Percentiles rank a stretch among this genome's conserved stretches.
phyloP scores from a whole-genome alignment of 23 tunicate genomes.

The Oikopleura dioica region DNA sequence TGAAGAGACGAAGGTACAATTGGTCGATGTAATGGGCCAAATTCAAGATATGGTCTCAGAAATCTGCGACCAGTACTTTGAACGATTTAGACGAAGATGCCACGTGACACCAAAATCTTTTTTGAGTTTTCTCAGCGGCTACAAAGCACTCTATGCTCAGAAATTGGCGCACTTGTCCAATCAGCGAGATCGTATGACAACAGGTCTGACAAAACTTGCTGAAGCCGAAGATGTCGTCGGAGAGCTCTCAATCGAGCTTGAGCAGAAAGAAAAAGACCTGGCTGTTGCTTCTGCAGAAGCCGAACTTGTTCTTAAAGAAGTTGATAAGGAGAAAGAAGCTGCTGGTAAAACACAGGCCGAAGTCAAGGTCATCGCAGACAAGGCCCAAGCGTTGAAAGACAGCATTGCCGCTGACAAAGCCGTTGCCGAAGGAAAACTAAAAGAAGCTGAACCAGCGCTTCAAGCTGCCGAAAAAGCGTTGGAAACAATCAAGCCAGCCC shows the following conservation, averaged over 20 bases:
- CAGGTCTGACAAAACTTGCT: slow-evolving; percentile 60
- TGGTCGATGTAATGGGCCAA: slow-evolving; percentile 95
- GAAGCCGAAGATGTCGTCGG: slow-evolving; percentile 96
- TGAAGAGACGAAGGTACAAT: slow-evolving; percentile 34
- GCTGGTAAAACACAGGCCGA: slow-evolving; percentile 69
- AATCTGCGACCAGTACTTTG: slow-evolving; percentile 78
- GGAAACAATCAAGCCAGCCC: slow-evolving; percentile 92
- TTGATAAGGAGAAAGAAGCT: slow-evolving; percentile 41
- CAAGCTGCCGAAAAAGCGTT: slow-evolving; percentile 87
- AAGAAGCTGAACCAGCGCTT: slow-evolving; percentile 76
- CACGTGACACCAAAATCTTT: slow-evolving; percentile 99
- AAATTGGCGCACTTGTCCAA: slow-evolving; percentile 54
- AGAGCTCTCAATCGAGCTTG: slow-evolving; percentile 75
- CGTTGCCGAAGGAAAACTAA: slow-evolving; percentile 60
- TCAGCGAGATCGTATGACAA: slow-evolving; percentile 63
- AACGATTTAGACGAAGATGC: slow-evolving; percentile 69
- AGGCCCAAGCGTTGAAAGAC: slow-evolving; percentile 76
- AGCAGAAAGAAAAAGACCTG: slow-evolving; percentile 71
- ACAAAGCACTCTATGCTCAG: slow-evolving; percentile 62
- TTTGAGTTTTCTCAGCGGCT: slow-evolving; percentile 64
- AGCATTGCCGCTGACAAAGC: slow-evolving; percentile 67
- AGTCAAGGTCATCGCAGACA: slow-evolving; percentile 81
- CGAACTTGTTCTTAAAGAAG: slow-evolving; percentile 69
- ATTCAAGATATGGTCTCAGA: slow-evolving; percentile 90
- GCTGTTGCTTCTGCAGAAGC: slow-evolving; percentile 96